Base-by-base conservation (phyloP, 2,113 vertebrate genomes). In the Addax nasomaculatus region DNA sequence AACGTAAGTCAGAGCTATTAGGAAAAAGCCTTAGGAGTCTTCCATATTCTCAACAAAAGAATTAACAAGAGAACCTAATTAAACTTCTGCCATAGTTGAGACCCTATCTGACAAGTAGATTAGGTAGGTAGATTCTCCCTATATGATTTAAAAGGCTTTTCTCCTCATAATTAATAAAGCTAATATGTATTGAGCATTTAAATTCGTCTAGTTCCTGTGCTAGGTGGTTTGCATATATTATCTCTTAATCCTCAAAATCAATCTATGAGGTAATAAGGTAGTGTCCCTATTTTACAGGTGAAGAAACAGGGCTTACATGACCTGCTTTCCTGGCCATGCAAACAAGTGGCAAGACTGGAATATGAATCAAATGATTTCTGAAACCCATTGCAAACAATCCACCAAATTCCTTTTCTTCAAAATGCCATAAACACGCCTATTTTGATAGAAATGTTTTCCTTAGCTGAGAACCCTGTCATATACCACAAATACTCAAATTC, bases 221-320 rank as follows among this genome's bases (percentile, higher is more conserved):
- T 76, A n/a, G 76, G 45, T 76, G 29, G 47, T 86, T 85, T 67
- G 62, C 58, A 39, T 67, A 84, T 81, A 30, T 80, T 36, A 70
- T 85, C 47, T 97, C 25, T 79, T 92, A 88, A 96, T 89, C 30
- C 36, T 96, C 36, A 93, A 53, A 93, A 70, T 8, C 45, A 70
- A 4, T 70, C 57, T 89, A 12, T 89, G 45, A 89, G 7, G 21
- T 94, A 70, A 70, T 80, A 70, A 79, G 47, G 21, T 64, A n/a
- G 36, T 94, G 49, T 88, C 11, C 55, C 36, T 47, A 78, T 70
- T 86, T 90, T 62, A 53, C 55, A 76, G 15, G 43, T 91, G 45
- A 81, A 90, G 60, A 84, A 78, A 76, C 7, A 4, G 6, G 36
- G 19, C 21, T 89, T 85, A 80, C 15, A 6, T 78, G 51, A 73